Percentiles rank a stretch among this genome's conserved stretches.
phyloP scores from a whole-genome alignment of 2,113 vertebrate species.

The Rhodinocichla rosea region DNA sequence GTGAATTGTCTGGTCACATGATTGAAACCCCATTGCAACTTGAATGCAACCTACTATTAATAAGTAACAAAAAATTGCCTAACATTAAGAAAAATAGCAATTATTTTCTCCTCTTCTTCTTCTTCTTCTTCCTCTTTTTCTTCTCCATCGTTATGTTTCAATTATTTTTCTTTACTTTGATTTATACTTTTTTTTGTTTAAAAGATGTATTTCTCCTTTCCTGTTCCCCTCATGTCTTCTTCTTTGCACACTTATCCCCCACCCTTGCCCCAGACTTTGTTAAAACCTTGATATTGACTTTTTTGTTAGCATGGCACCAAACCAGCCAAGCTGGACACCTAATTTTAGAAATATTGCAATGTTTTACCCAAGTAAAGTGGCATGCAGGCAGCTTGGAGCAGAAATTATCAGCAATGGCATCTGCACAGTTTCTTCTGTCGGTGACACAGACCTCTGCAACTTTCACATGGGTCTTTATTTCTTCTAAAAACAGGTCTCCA shows the following conservation, averaged over 20 bases:
- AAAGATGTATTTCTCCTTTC: neutral
- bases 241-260: accelerated
- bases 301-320: neutral
- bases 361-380: neutral
- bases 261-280: neutral
- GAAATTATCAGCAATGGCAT: neutral
- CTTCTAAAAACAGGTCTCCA: neutral
- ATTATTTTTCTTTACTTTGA: neutral
- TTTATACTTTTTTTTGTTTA: neutral
- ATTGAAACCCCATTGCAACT: neutral
- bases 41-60: neutral
- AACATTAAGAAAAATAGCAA: neutral
- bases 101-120: neutral
- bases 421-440: neutral
- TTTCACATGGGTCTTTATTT: neutral
- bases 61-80: neutral
- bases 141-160: neutral
- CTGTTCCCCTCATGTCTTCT: neutral
- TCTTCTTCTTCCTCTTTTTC: neutral
- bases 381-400: neutral
- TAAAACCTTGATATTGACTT: neutral
- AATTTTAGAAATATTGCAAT: neutral
- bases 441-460: neutral
- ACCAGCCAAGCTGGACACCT: neutral
- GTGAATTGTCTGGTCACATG: neutral